Percentiles rank a stretch among this genome's conserved stretches.
These are phyloP conservation scores for Spea bombifrons DNA, from an alignment of 2,113 vertebrate genomes.

Conservation along the genomic window DNA sequence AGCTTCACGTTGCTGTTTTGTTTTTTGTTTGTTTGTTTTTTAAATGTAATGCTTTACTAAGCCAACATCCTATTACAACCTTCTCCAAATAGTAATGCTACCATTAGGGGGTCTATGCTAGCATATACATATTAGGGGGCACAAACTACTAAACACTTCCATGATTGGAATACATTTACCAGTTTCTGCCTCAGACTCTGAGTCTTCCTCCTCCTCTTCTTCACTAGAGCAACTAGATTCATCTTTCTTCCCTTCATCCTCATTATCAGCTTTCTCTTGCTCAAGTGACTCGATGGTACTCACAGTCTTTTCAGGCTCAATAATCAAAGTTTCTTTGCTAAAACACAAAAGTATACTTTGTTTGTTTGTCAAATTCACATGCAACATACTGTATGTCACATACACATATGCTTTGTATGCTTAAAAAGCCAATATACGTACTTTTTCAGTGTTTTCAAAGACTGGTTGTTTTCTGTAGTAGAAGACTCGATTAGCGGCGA, in stretches of 20 bases:
- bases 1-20: too few species aligned
- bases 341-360: not conserved
- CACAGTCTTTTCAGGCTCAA: constrained; percentile 87
- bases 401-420: not conserved
- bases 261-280: constrained; percentile 90
- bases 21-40: too few species aligned
- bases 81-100: too few species aligned
- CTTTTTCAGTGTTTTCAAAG: constrained; percentile 90
- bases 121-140: too few species aligned
- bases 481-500: constrained; percentile 93
- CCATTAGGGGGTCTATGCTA: too few species aligned
- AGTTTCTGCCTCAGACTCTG: constrained; percentile 94
- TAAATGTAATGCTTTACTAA: too few species aligned
- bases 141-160: too few species aligned
- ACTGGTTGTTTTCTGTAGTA: constrained; percentile 91
- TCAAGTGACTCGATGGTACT: constrained; percentile 89
- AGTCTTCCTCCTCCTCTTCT: constrained; percentile 96
- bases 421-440: constrained; percentile 55
- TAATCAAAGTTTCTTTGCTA: constrained; percentile 90
- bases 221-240: constrained; percentile 98
- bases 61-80: too few species aligned
- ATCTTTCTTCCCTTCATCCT: constrained; percentile 92
- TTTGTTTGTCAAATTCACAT: not conserved
- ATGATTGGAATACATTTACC: constrained; percentile 61
- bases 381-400: not conserved